These are phyloP conservation scores for Heterotis niloticus DNA, from an alignment of 2,113 vertebrate species.

Conservation along the genomic window DNA sequence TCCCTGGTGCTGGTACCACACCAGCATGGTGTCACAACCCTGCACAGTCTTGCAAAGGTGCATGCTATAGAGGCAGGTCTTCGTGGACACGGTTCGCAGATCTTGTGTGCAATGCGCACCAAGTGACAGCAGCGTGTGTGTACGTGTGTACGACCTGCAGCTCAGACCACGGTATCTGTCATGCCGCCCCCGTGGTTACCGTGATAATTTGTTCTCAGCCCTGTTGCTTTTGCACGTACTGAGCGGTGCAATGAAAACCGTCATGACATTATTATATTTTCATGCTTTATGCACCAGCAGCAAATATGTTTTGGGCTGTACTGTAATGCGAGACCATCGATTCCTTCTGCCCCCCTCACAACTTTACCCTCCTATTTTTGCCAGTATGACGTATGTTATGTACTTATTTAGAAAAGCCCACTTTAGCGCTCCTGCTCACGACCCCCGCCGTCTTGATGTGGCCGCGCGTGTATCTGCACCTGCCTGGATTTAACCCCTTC, in stretches of 20 bases:
- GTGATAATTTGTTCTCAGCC: not conserved
- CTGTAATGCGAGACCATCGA: not conserved
- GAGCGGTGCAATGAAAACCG: not conserved
- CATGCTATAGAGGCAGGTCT: too few species aligned
- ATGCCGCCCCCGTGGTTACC: too few species aligned
- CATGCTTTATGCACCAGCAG: not conserved
- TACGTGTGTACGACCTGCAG: not conserved
- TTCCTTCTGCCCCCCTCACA: not conserved
- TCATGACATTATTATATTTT: conserved; percentile 3
- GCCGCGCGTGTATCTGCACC: not conserved
- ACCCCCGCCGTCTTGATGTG: not conserved
- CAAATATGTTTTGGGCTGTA: not conserved
- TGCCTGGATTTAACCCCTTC: not conserved
- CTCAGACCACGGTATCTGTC: too few species aligned
- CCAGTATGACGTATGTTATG: conserved; percentile 2
- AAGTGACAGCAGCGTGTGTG: not conserved
- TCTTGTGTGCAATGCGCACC: too few species aligned
- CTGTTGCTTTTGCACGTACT: not conserved
- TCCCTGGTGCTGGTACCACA: not conserved
- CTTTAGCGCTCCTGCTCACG: not conserved
- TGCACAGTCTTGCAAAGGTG: too few species aligned
- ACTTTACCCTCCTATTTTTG: not conserved
- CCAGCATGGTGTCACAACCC: too few species aligned
- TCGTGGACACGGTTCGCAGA: too few species aligned
- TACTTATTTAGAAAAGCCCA: conserved; percentile 13